Conservation (phyloP, 2,113 vertebrate genomes). For the Isichthys henryi region DNA sequence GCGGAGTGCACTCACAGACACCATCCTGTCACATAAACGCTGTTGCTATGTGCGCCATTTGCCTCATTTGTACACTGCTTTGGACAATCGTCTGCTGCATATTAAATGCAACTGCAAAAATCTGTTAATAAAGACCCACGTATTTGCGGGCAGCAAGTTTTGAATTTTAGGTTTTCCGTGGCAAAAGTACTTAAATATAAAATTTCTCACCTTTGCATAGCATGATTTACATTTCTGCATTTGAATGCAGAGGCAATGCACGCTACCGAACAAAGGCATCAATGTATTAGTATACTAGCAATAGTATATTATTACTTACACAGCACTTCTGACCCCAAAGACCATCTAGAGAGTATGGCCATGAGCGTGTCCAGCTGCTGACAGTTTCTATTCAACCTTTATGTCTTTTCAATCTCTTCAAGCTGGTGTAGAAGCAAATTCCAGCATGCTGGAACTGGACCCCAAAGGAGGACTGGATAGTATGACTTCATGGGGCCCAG, state of each 20-base stretch:
- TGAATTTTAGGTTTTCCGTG: neutral
- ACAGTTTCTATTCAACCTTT: neutral
- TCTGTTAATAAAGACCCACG: neutral
- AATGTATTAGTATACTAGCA: neutral
- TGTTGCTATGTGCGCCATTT: neutral
- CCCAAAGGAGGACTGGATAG: neutral
- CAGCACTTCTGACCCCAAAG: neutral
- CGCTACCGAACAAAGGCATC: neutral
- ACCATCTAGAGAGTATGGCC: neutral
- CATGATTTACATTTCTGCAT: neutral
- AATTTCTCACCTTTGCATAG: neutral
- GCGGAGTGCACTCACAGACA: neutral
- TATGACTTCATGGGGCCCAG: neutral
- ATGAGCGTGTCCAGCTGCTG: too few species aligned
- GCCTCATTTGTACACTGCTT: neutral
- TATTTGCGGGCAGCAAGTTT: neutral
- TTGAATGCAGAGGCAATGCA: neutral
- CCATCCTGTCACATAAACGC: neutral
- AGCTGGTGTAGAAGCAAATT: neutral
- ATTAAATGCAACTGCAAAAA: neutral
- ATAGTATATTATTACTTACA: neutral
- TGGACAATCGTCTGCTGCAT: neutral
- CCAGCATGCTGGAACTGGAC: neutral
- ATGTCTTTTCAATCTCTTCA: neutral
- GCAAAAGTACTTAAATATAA: neutral